Evolutionary conservation across 2,113 vertebrate genomes (phyloP).

Genomic region (Apodemus speciosus): DNA sequence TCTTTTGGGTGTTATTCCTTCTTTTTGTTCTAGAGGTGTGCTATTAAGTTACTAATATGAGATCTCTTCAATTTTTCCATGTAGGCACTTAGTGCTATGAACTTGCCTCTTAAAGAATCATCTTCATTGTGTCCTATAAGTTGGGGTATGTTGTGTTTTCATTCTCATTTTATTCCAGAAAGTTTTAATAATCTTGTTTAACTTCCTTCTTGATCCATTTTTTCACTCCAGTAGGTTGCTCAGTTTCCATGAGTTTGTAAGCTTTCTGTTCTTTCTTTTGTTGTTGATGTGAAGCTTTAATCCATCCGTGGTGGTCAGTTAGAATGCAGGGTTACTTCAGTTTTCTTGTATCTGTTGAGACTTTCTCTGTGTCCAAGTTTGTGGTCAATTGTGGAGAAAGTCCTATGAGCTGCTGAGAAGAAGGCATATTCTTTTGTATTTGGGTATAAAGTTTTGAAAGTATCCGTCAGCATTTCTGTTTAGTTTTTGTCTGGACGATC

Average conservation of each 20-base stretch:
- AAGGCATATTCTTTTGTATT: not conserved
- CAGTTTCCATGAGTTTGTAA: not conserved
- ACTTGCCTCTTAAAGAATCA: not conserved
- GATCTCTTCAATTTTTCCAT: not conserved
- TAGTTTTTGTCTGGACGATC: not conserved
- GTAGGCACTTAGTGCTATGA: not conserved
- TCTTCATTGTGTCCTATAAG: not conserved
- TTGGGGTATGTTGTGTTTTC: not conserved
- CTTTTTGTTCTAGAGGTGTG: not conserved
- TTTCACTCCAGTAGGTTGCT: not conserved
- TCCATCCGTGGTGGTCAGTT: not conserved
- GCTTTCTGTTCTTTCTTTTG: not conserved
- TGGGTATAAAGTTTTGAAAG: not conserved
- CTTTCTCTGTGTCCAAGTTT: not conserved
- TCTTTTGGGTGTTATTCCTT: not conserved
- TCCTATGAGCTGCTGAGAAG: not conserved
- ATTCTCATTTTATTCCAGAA: not conserved
- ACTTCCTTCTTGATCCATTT: not conserved
- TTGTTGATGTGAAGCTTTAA: not conserved
- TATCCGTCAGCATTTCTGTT: not conserved
- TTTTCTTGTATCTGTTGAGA: not conserved
- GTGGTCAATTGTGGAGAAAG: not conserved
- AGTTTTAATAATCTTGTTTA: not conserved
- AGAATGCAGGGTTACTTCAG: not conserved
- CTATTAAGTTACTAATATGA: not conserved